A percentile compares a stretch with the other conserved stretches of the same genome.
Evolutionary conservation across 2,797 vertebrate species (phyloP).

Genomic region (Danio choprae): DNA sequence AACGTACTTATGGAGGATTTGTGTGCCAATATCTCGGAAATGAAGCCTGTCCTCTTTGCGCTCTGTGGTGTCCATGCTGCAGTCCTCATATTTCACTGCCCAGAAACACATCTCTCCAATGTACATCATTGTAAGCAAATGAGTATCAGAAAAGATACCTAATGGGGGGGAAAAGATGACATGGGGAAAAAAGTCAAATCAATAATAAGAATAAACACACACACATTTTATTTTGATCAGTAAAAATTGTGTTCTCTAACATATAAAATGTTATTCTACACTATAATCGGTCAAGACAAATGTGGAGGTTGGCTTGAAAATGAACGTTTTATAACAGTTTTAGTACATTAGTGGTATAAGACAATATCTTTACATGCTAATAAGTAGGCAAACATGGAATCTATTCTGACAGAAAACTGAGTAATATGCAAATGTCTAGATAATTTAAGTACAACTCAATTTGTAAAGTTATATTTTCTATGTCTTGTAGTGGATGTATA

Average conservation of each 20-base stretch:
- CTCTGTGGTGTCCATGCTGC: constrained; percentile 77
- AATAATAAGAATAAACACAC: not conserved
- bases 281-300: not conserved
- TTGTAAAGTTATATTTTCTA: too few relatives aligned
- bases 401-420: too few relatives aligned
- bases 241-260: not conserved
- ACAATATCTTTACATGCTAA: too few relatives aligned
- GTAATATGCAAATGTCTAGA: too few relatives aligned
- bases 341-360: too few relatives aligned
- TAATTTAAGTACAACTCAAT: too few relatives aligned
- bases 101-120: constrained; percentile 98
- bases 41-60: constrained; percentile 79
- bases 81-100: constrained; percentile 89
- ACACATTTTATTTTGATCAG: not conserved
- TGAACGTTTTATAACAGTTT: too few relatives aligned
- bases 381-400: too few relatives aligned
- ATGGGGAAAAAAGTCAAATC: not conserved
- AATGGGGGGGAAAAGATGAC: constrained; percentile 40
- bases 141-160: constrained; percentile 96
- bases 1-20: constrained; percentile 90
- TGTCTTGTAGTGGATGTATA: too few relatives aligned
- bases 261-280: not conserved
- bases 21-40: constrained; percentile 92
- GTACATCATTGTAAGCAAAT: constrained; percentile 97
- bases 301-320: too few relatives aligned